phyloP scores from a whole-genome alignment of 2,888 invertebrate genomes.

The Carpatolechia fugitivella region DNA sequence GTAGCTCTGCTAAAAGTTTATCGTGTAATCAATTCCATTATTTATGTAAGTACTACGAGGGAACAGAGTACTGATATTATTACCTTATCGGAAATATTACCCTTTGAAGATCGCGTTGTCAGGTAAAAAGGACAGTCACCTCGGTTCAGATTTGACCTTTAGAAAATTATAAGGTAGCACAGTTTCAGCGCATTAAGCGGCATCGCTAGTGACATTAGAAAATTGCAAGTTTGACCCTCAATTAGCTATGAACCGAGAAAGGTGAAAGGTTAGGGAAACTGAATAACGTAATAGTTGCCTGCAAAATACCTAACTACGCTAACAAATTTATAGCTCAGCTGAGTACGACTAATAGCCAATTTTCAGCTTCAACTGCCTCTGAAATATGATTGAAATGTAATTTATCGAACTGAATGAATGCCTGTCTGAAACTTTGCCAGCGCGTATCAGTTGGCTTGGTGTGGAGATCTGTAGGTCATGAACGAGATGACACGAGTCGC shows the following conservation, averaged over 20 bases:
- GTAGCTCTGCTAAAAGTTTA: no score
- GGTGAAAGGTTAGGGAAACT: constrained; percentile 14
- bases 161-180: neutral
- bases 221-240: constrained; percentile 11
- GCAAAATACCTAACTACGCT: neutral
- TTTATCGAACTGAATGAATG: constrained; percentile 59
- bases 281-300: neutral
- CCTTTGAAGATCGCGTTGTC: no score
- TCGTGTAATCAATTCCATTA: no score
- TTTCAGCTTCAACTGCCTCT: neutral
- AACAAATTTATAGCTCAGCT: neutral
- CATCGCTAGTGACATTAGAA: constrained; percentile 7
- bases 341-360: neutral
- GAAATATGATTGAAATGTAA: constrained; percentile 2
- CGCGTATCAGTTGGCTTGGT: constrained; percentile 49
- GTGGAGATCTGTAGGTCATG: constrained; percentile 66
- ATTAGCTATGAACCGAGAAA: constrained; percentile 6
- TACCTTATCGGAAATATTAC: no score
- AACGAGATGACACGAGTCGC: constrained; percentile 35
- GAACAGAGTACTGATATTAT: no score
- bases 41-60: no score
- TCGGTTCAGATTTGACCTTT: neutral
- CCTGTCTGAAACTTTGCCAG: constrained; percentile 60
- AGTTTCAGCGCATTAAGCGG: neutral
- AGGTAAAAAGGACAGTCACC: no score